phyloP scores from a whole-genome alignment of 2,113 vertebrate species.

The Pygoscelis antarcticus region DNA sequence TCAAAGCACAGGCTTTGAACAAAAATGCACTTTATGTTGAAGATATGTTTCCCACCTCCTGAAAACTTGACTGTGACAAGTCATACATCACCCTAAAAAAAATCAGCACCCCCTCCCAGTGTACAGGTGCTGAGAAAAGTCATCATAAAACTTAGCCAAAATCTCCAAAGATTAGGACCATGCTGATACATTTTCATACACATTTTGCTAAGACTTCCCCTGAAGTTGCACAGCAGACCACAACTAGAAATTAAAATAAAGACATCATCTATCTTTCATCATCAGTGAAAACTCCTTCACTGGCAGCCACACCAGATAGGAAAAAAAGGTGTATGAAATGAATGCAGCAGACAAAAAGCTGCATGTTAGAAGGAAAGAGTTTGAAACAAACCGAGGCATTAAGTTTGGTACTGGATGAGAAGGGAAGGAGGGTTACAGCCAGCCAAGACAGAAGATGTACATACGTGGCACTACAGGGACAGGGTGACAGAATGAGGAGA shows the following conservation, averaged over 20 bases:
- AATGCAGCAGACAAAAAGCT: neutral
- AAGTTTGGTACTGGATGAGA: neutral
- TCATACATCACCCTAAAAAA: neutral
- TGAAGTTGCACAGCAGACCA: neutral
- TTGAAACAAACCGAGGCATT: neutral
- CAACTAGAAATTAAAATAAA: neutral
- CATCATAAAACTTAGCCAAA: neutral
- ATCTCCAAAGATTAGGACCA: neutral
- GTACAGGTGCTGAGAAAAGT: too few relatives aligned
- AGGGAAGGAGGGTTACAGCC: neutral
- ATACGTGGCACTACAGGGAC: fast-evolving
- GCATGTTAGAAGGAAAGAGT: neutral
- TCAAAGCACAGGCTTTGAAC: neutral
- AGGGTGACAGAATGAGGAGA: neutral
- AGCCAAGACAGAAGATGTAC: neutral
- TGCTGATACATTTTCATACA: neutral
- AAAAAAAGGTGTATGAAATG: neutral
- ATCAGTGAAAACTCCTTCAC: neutral
- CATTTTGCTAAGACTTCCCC: neutral
- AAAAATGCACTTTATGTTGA: neutral
- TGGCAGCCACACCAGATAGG: neutral
- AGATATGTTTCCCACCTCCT: neutral
- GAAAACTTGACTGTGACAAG: neutral
- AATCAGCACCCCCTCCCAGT: neutral
- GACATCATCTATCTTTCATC: neutral